Percentiles rank a stretch among this genome's conserved stretches.
phyloP scores from a whole-genome alignment of 2,113 vertebrate genomes.

The Mystacornis crossleyi region DNA sequence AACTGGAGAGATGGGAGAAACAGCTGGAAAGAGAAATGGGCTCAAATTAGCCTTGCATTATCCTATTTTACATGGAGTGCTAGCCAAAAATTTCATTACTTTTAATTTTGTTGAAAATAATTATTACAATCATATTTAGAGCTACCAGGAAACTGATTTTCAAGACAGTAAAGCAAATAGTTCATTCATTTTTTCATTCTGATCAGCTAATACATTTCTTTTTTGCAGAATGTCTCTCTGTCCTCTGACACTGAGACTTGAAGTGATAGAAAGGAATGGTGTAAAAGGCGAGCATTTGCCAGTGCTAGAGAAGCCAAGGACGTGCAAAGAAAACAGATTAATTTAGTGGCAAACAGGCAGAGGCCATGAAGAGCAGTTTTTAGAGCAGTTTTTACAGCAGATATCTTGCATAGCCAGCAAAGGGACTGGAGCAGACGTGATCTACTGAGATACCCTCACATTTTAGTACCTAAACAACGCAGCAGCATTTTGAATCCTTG shows the following conservation, averaged over 20 bases:
- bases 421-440: background rate
- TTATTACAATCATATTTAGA: background rate
- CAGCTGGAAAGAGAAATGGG: background rate
- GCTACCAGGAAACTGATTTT: background rate
- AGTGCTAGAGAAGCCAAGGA: constrained; percentile 33
- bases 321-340: constrained; percentile 52
- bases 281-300: constrained; percentile 7
- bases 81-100: background rate
- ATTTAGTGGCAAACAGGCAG: constrained; percentile 25
- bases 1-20: background rate
- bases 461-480: constrained; percentile 20
- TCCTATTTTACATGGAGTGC: background rate
- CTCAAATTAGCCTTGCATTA: background rate
- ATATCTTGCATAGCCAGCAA: constrained; percentile 2
- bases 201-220: background rate
- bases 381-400: constrained; percentile 1
- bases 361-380: background rate
- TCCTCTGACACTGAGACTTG: background rate
- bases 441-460: constrained; percentile 12
- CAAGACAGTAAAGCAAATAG: background rate
- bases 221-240: background rate
- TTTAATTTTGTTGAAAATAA: background rate
- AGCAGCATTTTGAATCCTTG: background rate
- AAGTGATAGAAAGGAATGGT: constrained; percentile 2
- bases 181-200: background rate